These are phyloP conservation scores for Brachirus orientalis DNA, from an alignment of 2,113 vertebrate genomes.

Conservation along the genomic window DNA sequence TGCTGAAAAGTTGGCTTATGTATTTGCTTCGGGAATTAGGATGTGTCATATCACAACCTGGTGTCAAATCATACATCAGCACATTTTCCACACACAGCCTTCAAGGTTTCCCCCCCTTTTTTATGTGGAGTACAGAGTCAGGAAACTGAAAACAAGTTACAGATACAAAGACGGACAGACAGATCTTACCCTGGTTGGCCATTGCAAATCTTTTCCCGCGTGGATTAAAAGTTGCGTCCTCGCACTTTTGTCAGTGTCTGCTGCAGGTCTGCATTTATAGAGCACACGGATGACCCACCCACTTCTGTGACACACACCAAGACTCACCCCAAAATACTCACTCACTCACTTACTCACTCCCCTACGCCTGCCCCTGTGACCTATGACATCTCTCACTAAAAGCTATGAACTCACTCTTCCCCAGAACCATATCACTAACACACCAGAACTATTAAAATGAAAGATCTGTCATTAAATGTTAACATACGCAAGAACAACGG, in stretches of 20 bases:
- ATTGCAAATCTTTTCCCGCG: slow-evolving; percentile 7
- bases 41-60: slow-evolving; percentile 33
- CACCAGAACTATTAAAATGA: too few species aligned
- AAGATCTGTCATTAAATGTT: too few species aligned
- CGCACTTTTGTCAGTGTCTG: not conserved
- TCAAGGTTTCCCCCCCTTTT: too few species aligned
- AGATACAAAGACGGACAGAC: not conserved
- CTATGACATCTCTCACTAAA: slow-evolving; percentile 65
- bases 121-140: too few species aligned
- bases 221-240: not conserved
- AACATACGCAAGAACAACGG: too few species aligned
- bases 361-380: slow-evolving; percentile 39
- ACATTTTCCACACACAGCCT: slow-evolving; percentile 17
- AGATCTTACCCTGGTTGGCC: slow-evolving; percentile 33
- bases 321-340: slow-evolving; percentile 18
- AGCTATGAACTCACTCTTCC: too few species aligned
- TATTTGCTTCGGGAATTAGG: slow-evolving; percentile 18
- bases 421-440: too few species aligned
- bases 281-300: slow-evolving; percentile 33
- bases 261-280: slow-evolving; percentile 63
- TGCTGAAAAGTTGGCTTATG: not conserved
- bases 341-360: not conserved
- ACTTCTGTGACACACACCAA: slow-evolving; percentile 27
- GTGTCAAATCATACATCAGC: slow-evolving; percentile 25
- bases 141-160: too few species aligned